phyloP scores from a whole-genome alignment of 2,888 invertebrate genomes.

The Sympetrum striolatum region DNA sequence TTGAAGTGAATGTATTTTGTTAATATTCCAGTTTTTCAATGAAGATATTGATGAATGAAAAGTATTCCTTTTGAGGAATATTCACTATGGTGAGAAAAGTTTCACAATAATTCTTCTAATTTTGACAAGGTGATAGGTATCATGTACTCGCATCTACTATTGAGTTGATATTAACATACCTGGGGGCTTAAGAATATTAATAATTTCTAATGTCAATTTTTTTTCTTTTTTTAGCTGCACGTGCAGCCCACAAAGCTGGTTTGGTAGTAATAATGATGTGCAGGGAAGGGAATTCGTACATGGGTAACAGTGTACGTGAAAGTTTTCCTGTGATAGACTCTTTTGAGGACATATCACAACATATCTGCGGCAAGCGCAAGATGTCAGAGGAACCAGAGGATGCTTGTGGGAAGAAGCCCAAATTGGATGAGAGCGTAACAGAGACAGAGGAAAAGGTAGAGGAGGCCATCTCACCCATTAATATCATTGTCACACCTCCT shows the following conservation, averaged over 20 bases:
- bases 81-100: too few species aligned
- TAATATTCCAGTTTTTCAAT: too few species aligned
- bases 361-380: slow-evolving; percentile 19
- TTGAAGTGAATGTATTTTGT: too few species aligned
- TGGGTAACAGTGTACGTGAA: neutral
- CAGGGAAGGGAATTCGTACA: slow-evolving; percentile 26
- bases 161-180: neutral
- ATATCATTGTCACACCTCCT: neutral
- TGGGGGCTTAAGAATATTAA: too few species aligned
- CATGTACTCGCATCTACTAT: too few species aligned
- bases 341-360: slow-evolving; percentile 28
- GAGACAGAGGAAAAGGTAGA: neutral
- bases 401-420: neutral
- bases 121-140: too few species aligned
- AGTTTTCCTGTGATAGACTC: slow-evolving; percentile 23
- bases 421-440: neutral
- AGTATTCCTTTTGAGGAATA: too few species aligned
- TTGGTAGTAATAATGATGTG: slow-evolving; percentile 26
- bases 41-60: too few species aligned
- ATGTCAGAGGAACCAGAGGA: neutral
- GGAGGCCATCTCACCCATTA: neutral
- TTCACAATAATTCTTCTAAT: too few species aligned
- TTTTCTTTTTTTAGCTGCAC: slow-evolving; percentile 20
- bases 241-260: slow-evolving; percentile 21
- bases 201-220: neutral